These are phyloP conservation scores for Mnemiopsis leidyi DNA, from an alignment of 37 sponge, comb jelly and placozoan genomes.

Conservation along the genomic window DNA sequence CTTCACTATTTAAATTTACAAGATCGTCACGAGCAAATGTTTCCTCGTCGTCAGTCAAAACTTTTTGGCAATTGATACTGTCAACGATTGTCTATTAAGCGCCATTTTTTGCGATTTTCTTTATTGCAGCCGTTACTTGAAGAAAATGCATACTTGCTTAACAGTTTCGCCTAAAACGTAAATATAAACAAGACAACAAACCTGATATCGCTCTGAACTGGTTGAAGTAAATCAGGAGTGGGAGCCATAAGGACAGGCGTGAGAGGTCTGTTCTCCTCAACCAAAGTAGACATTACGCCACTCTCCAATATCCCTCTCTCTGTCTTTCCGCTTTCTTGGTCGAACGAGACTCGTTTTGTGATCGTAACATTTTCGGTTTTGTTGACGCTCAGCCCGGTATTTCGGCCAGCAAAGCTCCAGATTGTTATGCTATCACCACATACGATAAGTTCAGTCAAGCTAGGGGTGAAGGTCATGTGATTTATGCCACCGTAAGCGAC, in stretches of 20 bases:
- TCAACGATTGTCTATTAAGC: too few relatives aligned
- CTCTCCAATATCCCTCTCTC: neutral
- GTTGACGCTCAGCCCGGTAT: neutral
- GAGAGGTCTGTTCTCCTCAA: neutral
- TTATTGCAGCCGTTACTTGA: too few relatives aligned
- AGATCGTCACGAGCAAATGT: too few relatives aligned
- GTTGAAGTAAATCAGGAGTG: neutral
- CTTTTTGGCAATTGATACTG: too few relatives aligned
- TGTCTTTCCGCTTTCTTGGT: neutral
- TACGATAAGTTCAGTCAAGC: neutral
- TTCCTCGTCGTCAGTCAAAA: too few relatives aligned
- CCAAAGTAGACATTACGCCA: neutral
- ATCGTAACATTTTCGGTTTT: neutral
- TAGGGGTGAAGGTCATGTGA: neutral
- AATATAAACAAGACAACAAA: too few relatives aligned
- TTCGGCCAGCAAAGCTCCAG: neutral
- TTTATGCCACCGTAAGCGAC: neutral
- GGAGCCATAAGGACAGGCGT: neutral
- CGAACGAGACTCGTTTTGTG: neutral
- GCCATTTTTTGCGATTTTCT: too few relatives aligned
- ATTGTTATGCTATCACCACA: slow-evolving; percentile 20
- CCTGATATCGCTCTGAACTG: slow-evolving; percentile 48
- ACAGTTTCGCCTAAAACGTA: too few relatives aligned
- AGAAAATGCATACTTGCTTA: too few relatives aligned
- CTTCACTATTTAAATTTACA: too few relatives aligned